Conservation (phyloP, 2,888 invertebrate genomes). For the Tuberolachnus salignus region DNA sequence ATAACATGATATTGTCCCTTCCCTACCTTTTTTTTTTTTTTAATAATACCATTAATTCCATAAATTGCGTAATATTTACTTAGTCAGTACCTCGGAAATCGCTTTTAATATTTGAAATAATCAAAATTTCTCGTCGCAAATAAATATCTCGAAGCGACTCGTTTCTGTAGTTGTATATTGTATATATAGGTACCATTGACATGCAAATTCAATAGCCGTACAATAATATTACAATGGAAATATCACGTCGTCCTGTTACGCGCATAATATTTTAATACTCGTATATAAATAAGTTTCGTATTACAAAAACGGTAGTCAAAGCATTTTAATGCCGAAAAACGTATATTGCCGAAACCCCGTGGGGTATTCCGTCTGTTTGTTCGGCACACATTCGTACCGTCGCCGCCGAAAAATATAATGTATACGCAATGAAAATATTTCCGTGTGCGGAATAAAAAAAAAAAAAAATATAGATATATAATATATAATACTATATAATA, state of each 20-base stretch:
- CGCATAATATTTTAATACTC: not conserved
- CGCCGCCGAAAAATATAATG: not conserved
- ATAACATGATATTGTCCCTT: too few species aligned
- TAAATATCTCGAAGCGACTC: too few species aligned
- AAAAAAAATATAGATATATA: slow-evolving; percentile 17
- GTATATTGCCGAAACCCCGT: slow-evolving; percentile 5
- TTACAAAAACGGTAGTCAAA: slow-evolving; percentile 9
- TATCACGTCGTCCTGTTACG: too few species aligned
- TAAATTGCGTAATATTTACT: too few species aligned
- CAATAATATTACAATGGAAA: not conserved
- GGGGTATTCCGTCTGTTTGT: slow-evolving; percentile 5
- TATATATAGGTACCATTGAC: not conserved
- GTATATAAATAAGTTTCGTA: not conserved
- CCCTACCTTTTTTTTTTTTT: too few species aligned
- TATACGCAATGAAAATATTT: not conserved
- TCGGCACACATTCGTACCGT: not conserved
- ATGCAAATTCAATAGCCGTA: not conserved
- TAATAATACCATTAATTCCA: too few species aligned
- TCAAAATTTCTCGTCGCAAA: too few species aligned
- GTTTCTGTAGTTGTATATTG: too few species aligned
- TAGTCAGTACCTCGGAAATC: too few species aligned
- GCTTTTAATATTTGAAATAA: too few species aligned
- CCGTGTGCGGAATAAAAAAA: slow-evolving; percentile 4
- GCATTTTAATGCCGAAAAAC: not conserved
- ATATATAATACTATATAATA: too few species aligned